Conservation (phyloP, 2,888 invertebrate species). For the Lasioglossum morio region DNA sequence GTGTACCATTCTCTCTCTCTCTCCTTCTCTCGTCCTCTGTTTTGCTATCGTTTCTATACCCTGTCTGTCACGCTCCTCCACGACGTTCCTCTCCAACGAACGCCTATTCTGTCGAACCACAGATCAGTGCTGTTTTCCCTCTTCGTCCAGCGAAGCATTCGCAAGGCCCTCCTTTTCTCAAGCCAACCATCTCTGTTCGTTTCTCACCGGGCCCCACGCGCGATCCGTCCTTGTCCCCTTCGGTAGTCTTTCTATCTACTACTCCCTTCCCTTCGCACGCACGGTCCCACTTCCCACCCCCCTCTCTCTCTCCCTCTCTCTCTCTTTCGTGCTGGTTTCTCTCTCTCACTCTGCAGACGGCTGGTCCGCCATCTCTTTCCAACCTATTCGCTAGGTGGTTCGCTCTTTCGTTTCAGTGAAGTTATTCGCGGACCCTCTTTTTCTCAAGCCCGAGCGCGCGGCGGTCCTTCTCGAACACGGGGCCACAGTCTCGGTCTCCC, state of each 20-base stretch:
- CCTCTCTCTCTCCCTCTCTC: slow-evolving; percentile 29
- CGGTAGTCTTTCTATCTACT: neutral
- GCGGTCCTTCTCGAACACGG: neutral
- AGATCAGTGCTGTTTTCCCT: slow-evolving; percentile 29
- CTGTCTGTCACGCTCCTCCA: neutral
- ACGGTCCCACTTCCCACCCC: slow-evolving; percentile 21
- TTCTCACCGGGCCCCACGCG: neutral
- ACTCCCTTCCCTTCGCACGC: slow-evolving; percentile 1
- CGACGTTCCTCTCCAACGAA: slow-evolving; percentile 14
- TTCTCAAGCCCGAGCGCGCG: slow-evolving; percentile 7
- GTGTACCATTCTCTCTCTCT: neutral
- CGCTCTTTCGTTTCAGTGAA: slow-evolving; percentile 56
- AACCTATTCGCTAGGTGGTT: slow-evolving; percentile 33
- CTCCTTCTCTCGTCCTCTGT: slow-evolving; percentile 13
- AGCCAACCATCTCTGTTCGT: neutral
- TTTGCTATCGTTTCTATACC: slow-evolving; percentile 22
- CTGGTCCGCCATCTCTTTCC: slow-evolving; percentile 1
- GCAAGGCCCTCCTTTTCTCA: slow-evolving; percentile 10
- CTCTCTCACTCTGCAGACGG: neutral
- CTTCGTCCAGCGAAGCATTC: slow-evolving; percentile 41
- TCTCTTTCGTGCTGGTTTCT: neutral
- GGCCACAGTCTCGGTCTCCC: slow-evolving; percentile 24
- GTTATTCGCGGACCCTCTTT: slow-evolving; percentile 48
- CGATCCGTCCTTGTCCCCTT: neutral
- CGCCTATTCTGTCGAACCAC: neutral